Percentiles rank a stretch among this genome's conserved stretches.
phyloP scores from a whole-genome alignment of 2,113 vertebrate genomes.

The Centropus unirufus region DNA sequence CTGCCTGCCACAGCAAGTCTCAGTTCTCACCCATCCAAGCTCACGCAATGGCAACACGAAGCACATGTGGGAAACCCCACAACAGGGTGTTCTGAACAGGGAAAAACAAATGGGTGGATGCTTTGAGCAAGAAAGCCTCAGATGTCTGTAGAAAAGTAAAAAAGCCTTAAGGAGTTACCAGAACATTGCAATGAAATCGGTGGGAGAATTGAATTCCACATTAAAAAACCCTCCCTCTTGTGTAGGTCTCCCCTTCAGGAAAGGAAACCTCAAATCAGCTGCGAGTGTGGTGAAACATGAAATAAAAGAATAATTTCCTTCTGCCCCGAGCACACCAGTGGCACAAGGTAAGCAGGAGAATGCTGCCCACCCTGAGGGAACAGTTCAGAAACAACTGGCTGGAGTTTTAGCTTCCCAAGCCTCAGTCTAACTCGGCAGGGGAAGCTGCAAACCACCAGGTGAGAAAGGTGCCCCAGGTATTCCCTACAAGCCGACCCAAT shows the following conservation, averaged over 20 bases:
- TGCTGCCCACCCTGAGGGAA: background rate
- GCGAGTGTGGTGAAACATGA: background rate
- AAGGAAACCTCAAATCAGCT: background rate
- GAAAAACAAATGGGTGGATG: background rate
- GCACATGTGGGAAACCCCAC: background rate
- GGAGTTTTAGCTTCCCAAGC: background rate
- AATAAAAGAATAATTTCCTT: background rate
- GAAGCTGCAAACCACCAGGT: background rate
- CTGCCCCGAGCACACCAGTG: background rate
- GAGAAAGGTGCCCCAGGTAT: background rate
- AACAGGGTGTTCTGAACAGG: background rate
- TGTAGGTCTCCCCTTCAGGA: background rate
- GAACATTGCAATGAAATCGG: background rate
- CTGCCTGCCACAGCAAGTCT: background rate
- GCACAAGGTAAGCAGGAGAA: background rate
- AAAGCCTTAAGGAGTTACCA: background rate
- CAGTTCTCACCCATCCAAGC: background rate
- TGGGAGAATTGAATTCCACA: background rate
- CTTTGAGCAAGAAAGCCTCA: background rate
- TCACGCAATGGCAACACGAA: background rate
- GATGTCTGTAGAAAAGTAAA: background rate
- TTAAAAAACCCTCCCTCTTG: background rate
- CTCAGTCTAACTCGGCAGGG: background rate
- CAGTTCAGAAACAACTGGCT: background rate
- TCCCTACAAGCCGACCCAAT: background rate